Percentiles rank a stretch among this genome's conserved stretches.
Evolutionary conservation across 2,797 vertebrate species (phyloP).

Genomic region (Lutjanus argentimaculatus): DNA sequence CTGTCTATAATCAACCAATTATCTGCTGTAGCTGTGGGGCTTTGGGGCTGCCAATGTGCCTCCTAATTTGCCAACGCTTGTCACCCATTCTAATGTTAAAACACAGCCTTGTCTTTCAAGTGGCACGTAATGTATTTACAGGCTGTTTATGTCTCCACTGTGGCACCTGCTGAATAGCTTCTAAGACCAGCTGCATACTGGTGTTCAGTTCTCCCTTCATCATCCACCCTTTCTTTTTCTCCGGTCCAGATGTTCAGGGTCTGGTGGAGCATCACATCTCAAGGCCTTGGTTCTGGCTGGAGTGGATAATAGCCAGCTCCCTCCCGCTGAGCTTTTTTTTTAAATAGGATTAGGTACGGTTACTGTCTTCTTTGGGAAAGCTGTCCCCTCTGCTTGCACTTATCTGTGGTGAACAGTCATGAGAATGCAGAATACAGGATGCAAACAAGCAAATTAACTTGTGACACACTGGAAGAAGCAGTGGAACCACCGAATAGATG

Average conservation of each 20-base stretch:
- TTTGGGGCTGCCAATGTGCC: slow-evolving; percentile 30
- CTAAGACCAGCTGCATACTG: slow-evolving; percentile 31
- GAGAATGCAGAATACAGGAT: slow-evolving; percentile 42
- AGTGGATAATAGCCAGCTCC: slow-evolving; percentile 66
- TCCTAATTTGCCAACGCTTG: slow-evolving; percentile 46
- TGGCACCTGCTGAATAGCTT: slow-evolving; percentile 39
- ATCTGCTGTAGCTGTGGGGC: slow-evolving; percentile 2
- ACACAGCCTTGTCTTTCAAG: slow-evolving; percentile 31
- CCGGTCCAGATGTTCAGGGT: slow-evolving; percentile 60
- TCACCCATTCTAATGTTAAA: slow-evolving; percentile 37
- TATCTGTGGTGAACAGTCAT: slow-evolving; percentile 79
- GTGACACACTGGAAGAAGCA: slow-evolving; percentile 54
- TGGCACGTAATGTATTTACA: slow-evolving; percentile 63
- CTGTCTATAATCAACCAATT: slow-evolving; percentile 24
- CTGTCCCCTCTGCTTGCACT: slow-evolving; percentile 77
- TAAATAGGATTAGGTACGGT: slow-evolving; percentile 80
- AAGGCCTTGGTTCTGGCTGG: slow-evolving; percentile 58
- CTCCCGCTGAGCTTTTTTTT: slow-evolving; percentile 65
- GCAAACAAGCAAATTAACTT: slow-evolving; percentile 76
- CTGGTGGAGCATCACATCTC: slow-evolving; percentile 56
- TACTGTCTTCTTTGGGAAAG: slow-evolving; percentile 75
- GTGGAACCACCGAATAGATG: slow-evolving; percentile 70
- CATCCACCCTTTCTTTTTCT: slow-evolving; percentile 26
- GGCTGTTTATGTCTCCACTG: slow-evolving; percentile 51
- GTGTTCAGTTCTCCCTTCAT: slow-evolving; percentile 14